Percentiles rank a stretch among this genome's conserved stretches.
Evolutionary conservation across 2,113 vertebrate genomes (phyloP).

Genomic region (Tenrec ecaudatus): DNA sequence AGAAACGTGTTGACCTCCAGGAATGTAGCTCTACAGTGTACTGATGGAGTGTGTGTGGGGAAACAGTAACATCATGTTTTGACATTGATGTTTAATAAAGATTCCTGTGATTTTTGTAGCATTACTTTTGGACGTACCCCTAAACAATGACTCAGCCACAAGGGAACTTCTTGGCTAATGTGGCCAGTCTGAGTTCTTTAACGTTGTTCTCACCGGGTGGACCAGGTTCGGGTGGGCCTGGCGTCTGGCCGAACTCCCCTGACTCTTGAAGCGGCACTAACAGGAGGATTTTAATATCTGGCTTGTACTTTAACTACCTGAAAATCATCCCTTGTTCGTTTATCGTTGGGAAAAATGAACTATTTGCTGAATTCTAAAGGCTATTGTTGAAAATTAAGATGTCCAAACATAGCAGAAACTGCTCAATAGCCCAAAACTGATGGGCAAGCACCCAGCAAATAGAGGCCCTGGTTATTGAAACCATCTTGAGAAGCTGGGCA

Average conservation of each 20-base stretch:
- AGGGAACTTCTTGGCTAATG: background rate
- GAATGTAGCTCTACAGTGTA: no score
- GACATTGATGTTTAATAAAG: no score
- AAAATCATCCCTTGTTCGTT: slow-evolving; percentile 52
- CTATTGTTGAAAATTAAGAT: background rate
- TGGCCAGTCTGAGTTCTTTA: slow-evolving; percentile 6
- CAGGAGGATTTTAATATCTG: slow-evolving; percentile 15
- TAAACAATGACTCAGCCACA: background rate
- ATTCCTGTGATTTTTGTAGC: no score
- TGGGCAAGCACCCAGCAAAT: background rate
- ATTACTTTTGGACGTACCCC: no score
- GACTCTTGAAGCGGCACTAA: background rate
- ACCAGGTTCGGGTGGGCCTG: background rate
- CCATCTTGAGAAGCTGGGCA: background rate
- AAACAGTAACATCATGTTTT: no score
- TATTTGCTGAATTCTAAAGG: slow-evolving; percentile 48
- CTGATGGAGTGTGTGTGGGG: no score
- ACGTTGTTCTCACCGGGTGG: slow-evolving; percentile 34
- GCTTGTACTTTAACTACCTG: background rate
- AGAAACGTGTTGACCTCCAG: no score
- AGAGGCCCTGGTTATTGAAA: background rate
- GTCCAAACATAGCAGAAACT: background rate
- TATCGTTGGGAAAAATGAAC: slow-evolving; percentile 45
- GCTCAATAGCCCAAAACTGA: slow-evolving; percentile 2
- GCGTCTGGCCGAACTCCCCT: background rate